Evolutionary conservation across 2,797 vertebrate genomes (phyloP).

Genomic region (Sebastes diploproa): DNA sequence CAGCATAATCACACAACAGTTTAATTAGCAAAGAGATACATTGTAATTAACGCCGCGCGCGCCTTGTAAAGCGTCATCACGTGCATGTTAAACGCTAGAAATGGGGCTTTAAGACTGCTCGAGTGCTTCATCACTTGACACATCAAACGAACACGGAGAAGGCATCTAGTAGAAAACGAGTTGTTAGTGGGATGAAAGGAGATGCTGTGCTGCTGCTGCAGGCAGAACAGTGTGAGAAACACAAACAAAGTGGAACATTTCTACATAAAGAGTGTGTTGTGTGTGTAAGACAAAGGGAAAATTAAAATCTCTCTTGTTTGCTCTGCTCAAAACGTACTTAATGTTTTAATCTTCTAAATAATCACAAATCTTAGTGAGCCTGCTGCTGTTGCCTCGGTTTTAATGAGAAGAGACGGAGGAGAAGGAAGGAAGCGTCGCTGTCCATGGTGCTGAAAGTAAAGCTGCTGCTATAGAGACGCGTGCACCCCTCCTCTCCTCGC

Average conservation of each 20-base stretch:
- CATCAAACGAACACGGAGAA: conserved; percentile 45
- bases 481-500: too few species aligned
- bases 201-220: conserved; percentile 20
- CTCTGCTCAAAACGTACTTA: conserved; percentile 13
- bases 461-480: background rate
- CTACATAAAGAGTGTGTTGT: conserved; percentile 1
- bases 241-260: conserved; percentile 17
- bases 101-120: conserved; percentile 34
- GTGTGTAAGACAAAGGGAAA: background rate
- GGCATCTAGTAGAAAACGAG: conserved; percentile 6
- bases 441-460: conserved; percentile 62
- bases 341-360: conserved; percentile 40
- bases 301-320: conserved; percentile 37
- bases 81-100: conserved; percentile 49
- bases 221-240: conserved; percentile 12
- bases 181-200: conserved; percentile 42
- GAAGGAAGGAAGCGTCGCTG: conserved; percentile 9
- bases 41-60: conserved; percentile 63
- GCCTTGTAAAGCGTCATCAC: conserved; percentile 53
- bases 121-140: conserved; percentile 47
- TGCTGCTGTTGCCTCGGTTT: background rate
- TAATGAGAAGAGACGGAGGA: background rate
- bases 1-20: conserved; percentile 69
- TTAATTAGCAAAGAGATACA: conserved; percentile 72
- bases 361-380: conserved; percentile 1